A percentile compares a stretch with the other conserved stretches of the same genome.
Conservation (phyloP, 2,113 vertebrate species). For the Mustela nigripes region DNA sequence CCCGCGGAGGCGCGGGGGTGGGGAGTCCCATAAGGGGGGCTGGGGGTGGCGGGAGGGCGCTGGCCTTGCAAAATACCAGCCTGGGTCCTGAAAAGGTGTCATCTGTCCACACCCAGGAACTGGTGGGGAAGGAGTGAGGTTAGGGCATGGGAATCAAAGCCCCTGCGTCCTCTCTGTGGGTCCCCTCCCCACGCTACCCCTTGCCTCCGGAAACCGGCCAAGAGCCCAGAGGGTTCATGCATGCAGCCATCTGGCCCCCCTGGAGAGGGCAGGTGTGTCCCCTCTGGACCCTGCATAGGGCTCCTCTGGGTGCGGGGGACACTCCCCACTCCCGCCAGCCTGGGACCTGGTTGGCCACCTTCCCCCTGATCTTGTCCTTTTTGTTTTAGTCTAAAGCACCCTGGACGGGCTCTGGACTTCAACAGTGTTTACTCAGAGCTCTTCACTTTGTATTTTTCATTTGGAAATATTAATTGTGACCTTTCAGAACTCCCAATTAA, state of each 20-base stretch:
- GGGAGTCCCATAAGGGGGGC: fast-evolving
- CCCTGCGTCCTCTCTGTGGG: fast-evolving
- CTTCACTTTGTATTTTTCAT: slow-evolving; percentile 54
- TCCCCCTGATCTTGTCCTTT: neutral
- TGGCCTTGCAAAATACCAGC: neutral
- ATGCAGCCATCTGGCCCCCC: neutral
- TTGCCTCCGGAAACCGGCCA: fast-evolving
- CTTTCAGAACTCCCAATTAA: slow-evolving; percentile 75
- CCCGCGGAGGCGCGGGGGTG: fast-evolving
- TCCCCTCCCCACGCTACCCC: fast-evolving
- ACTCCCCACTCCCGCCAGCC: fast-evolving
- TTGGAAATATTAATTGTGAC: slow-evolving; percentile 73
- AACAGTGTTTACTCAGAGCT: slow-evolving; percentile 31
- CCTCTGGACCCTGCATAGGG: neutral
- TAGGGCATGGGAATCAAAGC: neutral
- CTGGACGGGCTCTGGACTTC: neutral
- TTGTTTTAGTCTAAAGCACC: neutral
- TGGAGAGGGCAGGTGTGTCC: fast-evolving
- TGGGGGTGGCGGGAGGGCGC: fast-evolving
- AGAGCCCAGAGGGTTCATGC: no score
- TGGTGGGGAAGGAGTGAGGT: neutral
- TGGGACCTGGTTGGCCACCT: neutral
- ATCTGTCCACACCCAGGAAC: fast-evolving
- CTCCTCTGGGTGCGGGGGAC: fast-evolving
- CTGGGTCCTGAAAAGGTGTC: neutral